These are phyloP conservation scores for Penaeus japonicus DNA, from an alignment of 1,140 invertebrate species.

Conservation along the genomic window DNA sequence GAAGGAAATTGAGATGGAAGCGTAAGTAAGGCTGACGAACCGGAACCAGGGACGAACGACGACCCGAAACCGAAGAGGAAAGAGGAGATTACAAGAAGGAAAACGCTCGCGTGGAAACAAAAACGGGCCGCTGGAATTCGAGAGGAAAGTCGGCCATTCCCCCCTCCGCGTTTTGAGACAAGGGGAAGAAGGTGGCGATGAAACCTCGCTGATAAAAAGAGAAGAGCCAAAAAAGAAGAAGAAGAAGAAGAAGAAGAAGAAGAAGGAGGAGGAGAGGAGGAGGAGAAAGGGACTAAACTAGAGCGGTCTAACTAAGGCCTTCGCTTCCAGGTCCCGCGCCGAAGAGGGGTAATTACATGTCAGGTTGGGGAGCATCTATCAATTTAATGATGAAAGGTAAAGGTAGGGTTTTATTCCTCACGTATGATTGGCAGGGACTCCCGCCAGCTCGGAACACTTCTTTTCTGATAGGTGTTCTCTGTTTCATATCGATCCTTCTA, in stretches of 20 bases:
- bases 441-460: not conserved
- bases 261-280: not conserved
- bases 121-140: not conserved
- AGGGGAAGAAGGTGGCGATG: not conserved
- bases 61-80: not conserved
- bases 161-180: too few relatives aligned
- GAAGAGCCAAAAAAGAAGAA: not conserved
- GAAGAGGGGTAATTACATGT: conserved; percentile 33
- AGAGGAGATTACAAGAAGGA: not conserved
- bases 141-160: not conserved
- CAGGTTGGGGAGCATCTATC: conserved; percentile 45
- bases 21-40: not conserved
- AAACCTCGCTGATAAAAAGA: not conserved
- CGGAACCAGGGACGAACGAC: not conserved
- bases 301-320: not conserved
- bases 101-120: not conserved
- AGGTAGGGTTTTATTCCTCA: conserved; percentile 38
- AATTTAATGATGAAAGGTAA: conserved; percentile 48
- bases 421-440: conserved; percentile 35
- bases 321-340: too few relatives aligned
- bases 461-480: not conserved
- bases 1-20: not conserved
- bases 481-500: not conserved
- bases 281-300: not conserved
- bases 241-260: not conserved